Evolutionary conservation across 35 echinoderm and acorn worm species (phyloP).

Genomic region (Ophioderma brevispina): DNA sequence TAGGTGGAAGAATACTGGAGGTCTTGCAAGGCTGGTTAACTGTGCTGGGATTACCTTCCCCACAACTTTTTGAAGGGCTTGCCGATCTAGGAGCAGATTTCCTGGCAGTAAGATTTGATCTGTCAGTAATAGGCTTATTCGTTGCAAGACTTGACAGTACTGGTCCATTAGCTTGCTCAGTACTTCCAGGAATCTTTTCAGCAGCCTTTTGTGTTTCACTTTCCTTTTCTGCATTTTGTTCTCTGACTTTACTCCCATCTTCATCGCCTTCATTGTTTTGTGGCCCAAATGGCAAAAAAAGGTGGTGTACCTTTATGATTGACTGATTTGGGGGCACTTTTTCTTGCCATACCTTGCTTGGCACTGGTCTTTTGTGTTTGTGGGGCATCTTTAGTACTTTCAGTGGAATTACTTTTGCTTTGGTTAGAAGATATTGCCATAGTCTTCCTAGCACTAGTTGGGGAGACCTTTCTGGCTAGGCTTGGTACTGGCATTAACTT

Average conservation of each 20-base stretch:
- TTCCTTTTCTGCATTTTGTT: not conserved
- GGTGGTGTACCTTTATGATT: not conserved
- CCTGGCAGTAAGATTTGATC: not conserved
- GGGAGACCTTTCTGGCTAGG: not conserved
- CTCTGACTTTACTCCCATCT: not conserved
- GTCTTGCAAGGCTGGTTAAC: no score
- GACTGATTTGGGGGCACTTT: not conserved
- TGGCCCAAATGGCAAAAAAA: no score
- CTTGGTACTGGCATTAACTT: not conserved
- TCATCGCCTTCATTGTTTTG: not conserved
- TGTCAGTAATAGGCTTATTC: not conserved
- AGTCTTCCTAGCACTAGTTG: not conserved
- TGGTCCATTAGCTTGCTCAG: no score
- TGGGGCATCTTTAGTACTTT: not conserved
- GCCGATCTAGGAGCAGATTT: not conserved
- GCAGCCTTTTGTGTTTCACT: no score
- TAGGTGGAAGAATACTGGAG: not conserved
- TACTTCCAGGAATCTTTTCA: no score
- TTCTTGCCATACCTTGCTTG: not conserved
- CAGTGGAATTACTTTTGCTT: not conserved
- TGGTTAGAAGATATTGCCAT: not conserved
- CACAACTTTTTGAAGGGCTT: not conserved
- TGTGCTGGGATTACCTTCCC: no score
- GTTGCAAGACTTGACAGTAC: not conserved
- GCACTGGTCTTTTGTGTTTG: not conserved